phyloP scores from a whole-genome alignment of 2,113 vertebrate species.

The Argyrosomus japonicus region DNA sequence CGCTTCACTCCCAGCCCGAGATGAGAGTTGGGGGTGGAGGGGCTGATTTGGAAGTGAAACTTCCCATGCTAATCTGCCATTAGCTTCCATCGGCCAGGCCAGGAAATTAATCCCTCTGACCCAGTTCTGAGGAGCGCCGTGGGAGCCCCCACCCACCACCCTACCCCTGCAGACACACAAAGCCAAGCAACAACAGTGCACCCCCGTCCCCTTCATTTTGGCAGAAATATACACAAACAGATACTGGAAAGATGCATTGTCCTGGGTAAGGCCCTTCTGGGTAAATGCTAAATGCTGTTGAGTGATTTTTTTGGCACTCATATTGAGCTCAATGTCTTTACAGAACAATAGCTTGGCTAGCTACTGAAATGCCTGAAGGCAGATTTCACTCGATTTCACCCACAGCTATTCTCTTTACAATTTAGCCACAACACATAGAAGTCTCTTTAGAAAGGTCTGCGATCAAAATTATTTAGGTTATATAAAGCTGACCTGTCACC shows the following conservation, averaged over 20 bases:
- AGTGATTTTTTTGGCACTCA: slow-evolving; percentile 6
- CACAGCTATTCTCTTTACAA: not conserved
- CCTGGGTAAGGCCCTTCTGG: slow-evolving; percentile 26
- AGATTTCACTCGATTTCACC: slow-evolving; percentile 3
- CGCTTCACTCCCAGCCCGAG: not conserved
- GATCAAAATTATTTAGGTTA: not conserved
- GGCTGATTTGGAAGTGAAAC: slow-evolving; percentile 60
- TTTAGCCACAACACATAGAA: slow-evolving; percentile 2
- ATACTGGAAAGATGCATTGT: slow-evolving; percentile 24
- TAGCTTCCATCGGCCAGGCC: slow-evolving; percentile 56
- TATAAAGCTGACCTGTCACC: not conserved
- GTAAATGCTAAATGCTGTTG: slow-evolving; percentile 39
- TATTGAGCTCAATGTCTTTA: not conserved
- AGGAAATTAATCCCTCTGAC: slow-evolving; percentile 78
- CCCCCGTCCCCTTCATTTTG: slow-evolving; percentile 10
- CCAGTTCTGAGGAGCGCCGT: slow-evolving; percentile 65
- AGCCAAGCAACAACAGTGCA: slow-evolving; percentile 35
- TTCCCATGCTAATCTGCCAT: slow-evolving; percentile 72
- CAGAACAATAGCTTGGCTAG: slow-evolving; percentile 16
- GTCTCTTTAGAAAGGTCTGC: not conserved
- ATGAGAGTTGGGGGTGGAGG: slow-evolving; percentile 11
- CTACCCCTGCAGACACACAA: slow-evolving; percentile 42
- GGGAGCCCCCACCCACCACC: slow-evolving; percentile 34
- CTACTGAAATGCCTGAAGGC: not conserved
- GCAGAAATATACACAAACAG: slow-evolving; percentile 21